Percentiles rank a stretch among this genome's conserved stretches.
Evolutionary conservation across 1,140 invertebrate species (phyloP).

Genomic region (Heliconius himera): DNA sequence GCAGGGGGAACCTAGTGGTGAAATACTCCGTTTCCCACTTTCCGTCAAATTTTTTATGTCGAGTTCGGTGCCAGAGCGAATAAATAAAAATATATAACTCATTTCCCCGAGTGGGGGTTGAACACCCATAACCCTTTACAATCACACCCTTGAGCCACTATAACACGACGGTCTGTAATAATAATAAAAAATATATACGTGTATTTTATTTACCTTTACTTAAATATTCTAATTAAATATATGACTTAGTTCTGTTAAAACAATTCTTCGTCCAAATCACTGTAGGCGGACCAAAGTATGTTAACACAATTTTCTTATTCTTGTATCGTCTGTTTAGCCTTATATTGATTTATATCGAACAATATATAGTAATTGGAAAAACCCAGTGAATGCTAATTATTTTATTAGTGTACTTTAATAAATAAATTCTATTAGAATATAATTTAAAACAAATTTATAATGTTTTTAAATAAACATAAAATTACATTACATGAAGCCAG

Average conservation of each 20-base stretch:
- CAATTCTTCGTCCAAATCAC: constrained; percentile 32
- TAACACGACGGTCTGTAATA: too few species aligned
- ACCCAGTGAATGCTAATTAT: background rate
- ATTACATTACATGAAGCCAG: too few species aligned
- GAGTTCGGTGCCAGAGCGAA: too few species aligned
- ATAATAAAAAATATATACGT: background rate
- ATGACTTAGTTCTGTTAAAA: constrained; percentile 25
- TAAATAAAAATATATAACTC: too few species aligned
- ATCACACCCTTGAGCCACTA: too few species aligned
- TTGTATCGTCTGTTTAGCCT: constrained; percentile 32
- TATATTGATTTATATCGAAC: constrained; percentile 23
- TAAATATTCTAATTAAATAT: background rate
- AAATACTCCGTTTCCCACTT: too few species aligned
- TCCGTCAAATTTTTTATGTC: too few species aligned
- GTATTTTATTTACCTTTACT: background rate
- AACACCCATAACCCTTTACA: too few species aligned
- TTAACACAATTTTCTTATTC: constrained; percentile 39
- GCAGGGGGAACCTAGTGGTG: too few species aligned
- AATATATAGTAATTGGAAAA: constrained; percentile 29
- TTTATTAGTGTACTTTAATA: background rate
- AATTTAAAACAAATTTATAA: background rate
- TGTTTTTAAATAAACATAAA: background rate
- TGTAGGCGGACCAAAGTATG: constrained; percentile 32
- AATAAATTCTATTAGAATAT: background rate
- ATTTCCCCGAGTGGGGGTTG: too few species aligned